Percentiles rank a stretch among this genome's conserved stretches.
These are phyloP conservation scores for Mellilla xanthometata DNA, from an alignment of 2,888 invertebrate species.

Conservation along the genomic window DNA sequence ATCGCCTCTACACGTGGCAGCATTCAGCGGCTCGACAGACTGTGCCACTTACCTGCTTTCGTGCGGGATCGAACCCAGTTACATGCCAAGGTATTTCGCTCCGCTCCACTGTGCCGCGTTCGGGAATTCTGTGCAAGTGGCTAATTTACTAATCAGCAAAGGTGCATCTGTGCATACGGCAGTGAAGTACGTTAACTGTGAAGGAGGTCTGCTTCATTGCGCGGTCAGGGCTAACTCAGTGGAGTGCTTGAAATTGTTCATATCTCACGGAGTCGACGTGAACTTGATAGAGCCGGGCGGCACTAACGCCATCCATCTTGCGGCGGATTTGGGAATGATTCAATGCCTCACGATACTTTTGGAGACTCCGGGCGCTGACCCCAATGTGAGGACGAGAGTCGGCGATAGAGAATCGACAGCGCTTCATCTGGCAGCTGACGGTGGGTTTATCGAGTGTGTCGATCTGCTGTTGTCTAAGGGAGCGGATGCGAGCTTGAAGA, in stretches of 20 bases:
- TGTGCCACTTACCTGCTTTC: conserved; percentile 87
- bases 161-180: conserved; percentile 87
- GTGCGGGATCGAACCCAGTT: conserved; percentile 87
- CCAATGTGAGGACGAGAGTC: conserved; percentile 86
- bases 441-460: conserved; percentile 92
- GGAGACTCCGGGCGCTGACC: conserved; percentile 87
- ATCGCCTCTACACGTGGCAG: conserved; percentile 88
- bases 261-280: conserved; percentile 88
- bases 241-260: conserved; percentile 90
- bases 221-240: conserved; percentile 92
- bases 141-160: conserved; percentile 88
- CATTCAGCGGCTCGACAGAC: conserved; percentile 89
- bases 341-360: conserved; percentile 89
- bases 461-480: conserved; percentile 88
- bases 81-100: conserved; percentile 87
- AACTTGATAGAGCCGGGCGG: conserved; percentile 89
- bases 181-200: conserved; percentile 85
- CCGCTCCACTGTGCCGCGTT: conserved; percentile 96
- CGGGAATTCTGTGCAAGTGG: conserved; percentile 91
- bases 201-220: conserved; percentile 91
- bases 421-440: conserved; percentile 93
- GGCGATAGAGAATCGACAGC: conserved; percentile 90
- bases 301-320: conserved; percentile 90
- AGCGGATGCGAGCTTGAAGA: conserved; percentile 88
- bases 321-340: conserved; percentile 90